A percentile compares a stretch with the other conserved stretches of the same genome.
phyloP scores from a whole-genome alignment of 2,888 invertebrate genomes.

The Adineta ricciae region DNA sequence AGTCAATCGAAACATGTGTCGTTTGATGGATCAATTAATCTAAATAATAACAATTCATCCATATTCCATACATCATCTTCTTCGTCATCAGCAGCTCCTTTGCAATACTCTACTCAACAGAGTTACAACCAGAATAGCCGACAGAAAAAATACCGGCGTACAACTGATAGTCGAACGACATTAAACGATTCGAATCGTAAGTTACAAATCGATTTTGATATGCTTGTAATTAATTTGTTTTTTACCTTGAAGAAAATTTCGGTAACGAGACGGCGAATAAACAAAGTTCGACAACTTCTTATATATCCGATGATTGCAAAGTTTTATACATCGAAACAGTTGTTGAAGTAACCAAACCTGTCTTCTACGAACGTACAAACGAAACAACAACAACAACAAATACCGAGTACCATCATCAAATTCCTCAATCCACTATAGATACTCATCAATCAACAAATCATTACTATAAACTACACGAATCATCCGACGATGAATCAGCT shows the following conservation, averaged over 20 bases:
- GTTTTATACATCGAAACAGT: slow-evolving; percentile 22
- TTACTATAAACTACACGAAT: neutral
- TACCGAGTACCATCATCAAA: neutral
- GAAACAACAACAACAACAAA: neutral
- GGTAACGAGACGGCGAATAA: neutral
- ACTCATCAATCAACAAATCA: neutral
- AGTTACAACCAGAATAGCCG: neutral
- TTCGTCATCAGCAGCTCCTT: too few relatives aligned
- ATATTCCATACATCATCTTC: neutral
- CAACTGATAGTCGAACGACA: neutral
- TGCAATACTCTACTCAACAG: too few relatives aligned
- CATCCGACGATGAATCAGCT: neutral
- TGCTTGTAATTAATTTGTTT: neutral
- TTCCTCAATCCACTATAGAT: neutral
- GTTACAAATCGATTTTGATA: neutral
- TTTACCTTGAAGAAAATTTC: neutral
- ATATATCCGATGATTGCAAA: slow-evolving; percentile 21
- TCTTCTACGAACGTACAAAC: slow-evolving; percentile 6
- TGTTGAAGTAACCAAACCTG: slow-evolving; percentile 10
- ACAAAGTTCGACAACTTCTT: neutral
- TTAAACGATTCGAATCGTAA: neutral
- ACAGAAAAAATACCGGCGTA: neutral
- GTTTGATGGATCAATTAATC: neutral
- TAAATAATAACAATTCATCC: neutral
- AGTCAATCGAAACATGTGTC: neutral